Conservation (phyloP, 2,797 vertebrate genomes). For the Argentina silus region DNA sequence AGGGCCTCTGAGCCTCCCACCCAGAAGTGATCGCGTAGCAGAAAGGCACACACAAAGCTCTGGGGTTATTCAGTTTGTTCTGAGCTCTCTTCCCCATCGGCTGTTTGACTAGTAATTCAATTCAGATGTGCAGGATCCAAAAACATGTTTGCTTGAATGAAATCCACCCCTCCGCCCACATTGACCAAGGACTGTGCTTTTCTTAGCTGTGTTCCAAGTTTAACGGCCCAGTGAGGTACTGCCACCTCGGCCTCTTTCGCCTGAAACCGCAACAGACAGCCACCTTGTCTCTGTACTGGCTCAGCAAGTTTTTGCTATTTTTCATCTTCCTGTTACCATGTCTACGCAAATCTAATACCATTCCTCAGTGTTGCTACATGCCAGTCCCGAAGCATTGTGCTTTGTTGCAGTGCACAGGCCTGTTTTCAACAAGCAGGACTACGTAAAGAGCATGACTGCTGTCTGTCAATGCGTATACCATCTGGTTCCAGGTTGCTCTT, state of each 20-base stretch:
- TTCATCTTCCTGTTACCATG: constrained; percentile 54
- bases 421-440: constrained; percentile 50
- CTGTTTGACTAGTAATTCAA: constrained; percentile 85
- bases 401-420: constrained; percentile 15
- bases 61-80: constrained; percentile 81
- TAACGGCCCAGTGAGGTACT: constrained; percentile 73
- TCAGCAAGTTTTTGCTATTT: constrained; percentile 50
- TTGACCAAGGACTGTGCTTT: constrained; percentile 78
- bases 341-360: constrained; percentile 34
- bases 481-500: constrained; percentile 65
- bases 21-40: constrained; percentile 71
- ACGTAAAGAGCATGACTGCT: constrained; percentile 54
- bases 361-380: constrained; percentile 31
- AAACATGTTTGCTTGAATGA: constrained; percentile 84
- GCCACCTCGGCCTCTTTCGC: constrained; percentile 74
- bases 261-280: constrained; percentile 64
- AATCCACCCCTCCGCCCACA: constrained; percentile 79
- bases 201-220: constrained; percentile 78
- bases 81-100: constrained; percentile 79
- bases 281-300: constrained; percentile 64
- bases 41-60: constrained; percentile 73
- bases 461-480: constrained; percentile 50
- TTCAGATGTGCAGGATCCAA: constrained; percentile 83
- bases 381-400: constrained; percentile 15
- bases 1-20: constrained; percentile 78